phyloP scores from a whole-genome alignment of 2,888 invertebrate genomes.

The Glyphotaelius pellucidus region DNA sequence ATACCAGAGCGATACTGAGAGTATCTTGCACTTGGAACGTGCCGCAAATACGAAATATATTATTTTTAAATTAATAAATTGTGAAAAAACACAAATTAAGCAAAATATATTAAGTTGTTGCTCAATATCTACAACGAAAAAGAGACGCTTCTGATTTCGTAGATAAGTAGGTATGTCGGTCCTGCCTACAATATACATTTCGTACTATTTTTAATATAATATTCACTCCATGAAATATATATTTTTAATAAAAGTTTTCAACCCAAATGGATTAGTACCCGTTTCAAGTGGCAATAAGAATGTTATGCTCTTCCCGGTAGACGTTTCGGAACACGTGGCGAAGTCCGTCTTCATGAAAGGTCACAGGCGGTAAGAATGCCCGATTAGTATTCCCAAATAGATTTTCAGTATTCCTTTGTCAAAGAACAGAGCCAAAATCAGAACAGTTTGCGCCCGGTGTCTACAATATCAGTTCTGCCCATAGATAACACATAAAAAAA shows the following conservation, averaged over 20 bases:
- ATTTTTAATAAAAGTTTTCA: neutral
- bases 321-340: neutral
- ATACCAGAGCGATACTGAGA: too few relatives aligned
- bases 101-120: too few relatives aligned
- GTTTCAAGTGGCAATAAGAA: neutral
- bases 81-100: too few relatives aligned
- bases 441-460: neutral
- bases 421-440: neutral
- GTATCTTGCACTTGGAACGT: too few relatives aligned
- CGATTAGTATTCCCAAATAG: neutral
- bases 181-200: too few relatives aligned
- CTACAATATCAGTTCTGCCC: neutral
- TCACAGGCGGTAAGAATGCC: neutral
- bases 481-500: too few relatives aligned
- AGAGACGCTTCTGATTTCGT: too few relatives aligned
- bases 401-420: neutral
- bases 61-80: too few relatives aligned
- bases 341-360: neutral
- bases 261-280: neutral
- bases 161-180: too few relatives aligned
- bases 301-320: neutral
- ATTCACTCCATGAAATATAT: neutral
- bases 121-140: neutral
- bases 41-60: too few relatives aligned
- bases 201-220: neutral